Percentiles rank a stretch among this genome's conserved stretches.
These are phyloP conservation scores for Puntigrus tetrazona DNA, from an alignment of 2,113 vertebrate genomes.

Conservation along the genomic window DNA sequence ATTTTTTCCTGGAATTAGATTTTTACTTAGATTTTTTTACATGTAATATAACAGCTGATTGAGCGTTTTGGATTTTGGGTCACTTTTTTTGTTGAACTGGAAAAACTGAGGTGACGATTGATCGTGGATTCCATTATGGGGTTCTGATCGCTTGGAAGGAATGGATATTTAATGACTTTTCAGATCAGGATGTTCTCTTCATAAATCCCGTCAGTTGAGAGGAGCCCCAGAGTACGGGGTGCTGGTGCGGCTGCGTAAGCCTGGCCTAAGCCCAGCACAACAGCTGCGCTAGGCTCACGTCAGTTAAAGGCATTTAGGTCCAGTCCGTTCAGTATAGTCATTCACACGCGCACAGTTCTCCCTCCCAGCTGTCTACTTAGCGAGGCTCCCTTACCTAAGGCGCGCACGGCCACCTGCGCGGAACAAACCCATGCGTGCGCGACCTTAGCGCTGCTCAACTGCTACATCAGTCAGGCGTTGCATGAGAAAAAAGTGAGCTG, in stretches of 20 bases:
- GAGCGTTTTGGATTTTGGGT: too few species aligned
- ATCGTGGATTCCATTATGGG: too few species aligned
- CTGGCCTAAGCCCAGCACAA: slow-evolving; percentile 5
- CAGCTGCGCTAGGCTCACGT: slow-evolving; percentile 47
- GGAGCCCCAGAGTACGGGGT: slow-evolving; percentile 38
- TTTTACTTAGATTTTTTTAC: too few species aligned
- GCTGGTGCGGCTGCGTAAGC: slow-evolving; percentile 45
- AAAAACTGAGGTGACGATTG: too few species aligned
- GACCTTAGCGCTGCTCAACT: slow-evolving; percentile 63
- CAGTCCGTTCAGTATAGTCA: slow-evolving; percentile 38
- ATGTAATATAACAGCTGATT: too few species aligned
- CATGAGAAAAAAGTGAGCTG: background rate
- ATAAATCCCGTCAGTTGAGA: background rate
- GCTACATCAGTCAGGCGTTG: slow-evolving; percentile 56
- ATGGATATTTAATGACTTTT: background rate
- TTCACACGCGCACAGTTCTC: slow-evolving; percentile 32
- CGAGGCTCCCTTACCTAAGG: background rate
- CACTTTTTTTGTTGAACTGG: background rate
- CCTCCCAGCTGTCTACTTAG: slow-evolving; percentile 51
- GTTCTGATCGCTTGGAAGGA: background rate
- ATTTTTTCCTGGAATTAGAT: background rate
- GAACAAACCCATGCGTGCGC: slow-evolving; percentile 54
- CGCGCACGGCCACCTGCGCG: slow-evolving; percentile 15
- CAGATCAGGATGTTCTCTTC: background rate
- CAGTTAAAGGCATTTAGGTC: slow-evolving; percentile 8